Percentiles rank a stretch among this genome's conserved stretches.
Conservation (phyloP, 92 coral and sea anemone species). For the Heliopora coerulea region DNA sequence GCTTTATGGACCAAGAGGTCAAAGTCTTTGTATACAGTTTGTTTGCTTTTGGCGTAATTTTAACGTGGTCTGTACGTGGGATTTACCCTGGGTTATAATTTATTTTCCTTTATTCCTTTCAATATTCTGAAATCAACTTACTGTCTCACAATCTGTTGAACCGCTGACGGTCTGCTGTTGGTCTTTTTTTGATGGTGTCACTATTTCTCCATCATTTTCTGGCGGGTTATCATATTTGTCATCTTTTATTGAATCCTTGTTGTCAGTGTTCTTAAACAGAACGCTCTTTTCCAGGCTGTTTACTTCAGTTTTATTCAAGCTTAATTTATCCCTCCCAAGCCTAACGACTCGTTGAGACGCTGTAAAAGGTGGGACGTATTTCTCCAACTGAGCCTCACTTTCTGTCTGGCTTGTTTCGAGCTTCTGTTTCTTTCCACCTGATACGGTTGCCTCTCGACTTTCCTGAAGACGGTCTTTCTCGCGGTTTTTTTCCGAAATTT, state of each 20-base stretch:
- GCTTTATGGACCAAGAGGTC: no score
- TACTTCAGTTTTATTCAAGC: not conserved
- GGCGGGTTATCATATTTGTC: not conserved
- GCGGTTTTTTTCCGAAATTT: not conserved
- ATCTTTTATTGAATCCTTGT: not conserved
- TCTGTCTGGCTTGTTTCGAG: slow-evolving; percentile 8
- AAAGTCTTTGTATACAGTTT: no score
- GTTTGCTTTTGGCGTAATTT: no score
- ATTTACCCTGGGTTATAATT: no score
- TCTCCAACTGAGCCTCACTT: not conserved
- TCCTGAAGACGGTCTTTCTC: not conserved
- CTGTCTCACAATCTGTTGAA: not conserved
- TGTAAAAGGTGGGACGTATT: slow-evolving; percentile 34
- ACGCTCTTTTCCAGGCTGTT: not conserved
- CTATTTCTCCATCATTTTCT: not conserved
- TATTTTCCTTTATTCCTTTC: no score
- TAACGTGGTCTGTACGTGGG: no score
- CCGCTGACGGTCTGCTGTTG: not conserved
- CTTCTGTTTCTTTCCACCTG: slow-evolving; percentile 20
- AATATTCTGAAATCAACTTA: not conserved
- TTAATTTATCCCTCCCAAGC: not conserved
- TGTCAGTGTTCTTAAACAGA: not conserved
- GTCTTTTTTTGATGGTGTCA: slow-evolving; percentile 11
- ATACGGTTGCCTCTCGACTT: not conserved
- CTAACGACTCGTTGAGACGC: slow-evolving; percentile 14